phyloP scores from a whole-genome alignment of 1,140 invertebrate genomes.

The Leptinotarsa lineolata region DNA sequence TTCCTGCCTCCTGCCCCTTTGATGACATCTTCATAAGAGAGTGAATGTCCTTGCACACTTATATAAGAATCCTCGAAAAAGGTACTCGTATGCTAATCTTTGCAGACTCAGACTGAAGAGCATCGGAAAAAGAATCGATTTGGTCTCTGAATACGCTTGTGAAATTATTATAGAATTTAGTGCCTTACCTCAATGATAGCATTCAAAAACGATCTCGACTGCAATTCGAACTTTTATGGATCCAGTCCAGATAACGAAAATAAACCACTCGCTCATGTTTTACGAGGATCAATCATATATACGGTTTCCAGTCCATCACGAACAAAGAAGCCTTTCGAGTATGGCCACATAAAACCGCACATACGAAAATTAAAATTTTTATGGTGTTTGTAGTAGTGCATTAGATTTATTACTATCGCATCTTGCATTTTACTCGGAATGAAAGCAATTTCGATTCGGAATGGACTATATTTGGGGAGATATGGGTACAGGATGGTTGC shows the following conservation, averaged over 20 bases:
- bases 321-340: constrained; percentile 5
- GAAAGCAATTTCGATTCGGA: background rate
- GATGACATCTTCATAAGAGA: no score
- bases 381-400: constrained; percentile 8
- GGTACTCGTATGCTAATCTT: no score
- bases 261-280: background rate
- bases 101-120: no score
- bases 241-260: background rate
- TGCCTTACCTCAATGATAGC: background rate
- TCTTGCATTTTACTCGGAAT: background rate
- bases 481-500: no score
- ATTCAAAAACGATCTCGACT: background rate
- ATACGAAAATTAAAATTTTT: constrained; percentile 9
- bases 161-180: background rate
- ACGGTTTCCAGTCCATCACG: constrained; percentile 6
- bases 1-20: no score
- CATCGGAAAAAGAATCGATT: background rate
- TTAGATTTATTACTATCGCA: constrained; percentile 3
- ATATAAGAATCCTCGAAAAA: no score
- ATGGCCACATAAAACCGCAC: constrained; percentile 1
- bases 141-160: background rate
- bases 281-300: constrained; percentile 3
- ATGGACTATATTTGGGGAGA: background rate
- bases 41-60: no score
- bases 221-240: background rate